Conservation (phyloP, 92 coral and sea anemone genomes). For the Porites lobata region DNA sequence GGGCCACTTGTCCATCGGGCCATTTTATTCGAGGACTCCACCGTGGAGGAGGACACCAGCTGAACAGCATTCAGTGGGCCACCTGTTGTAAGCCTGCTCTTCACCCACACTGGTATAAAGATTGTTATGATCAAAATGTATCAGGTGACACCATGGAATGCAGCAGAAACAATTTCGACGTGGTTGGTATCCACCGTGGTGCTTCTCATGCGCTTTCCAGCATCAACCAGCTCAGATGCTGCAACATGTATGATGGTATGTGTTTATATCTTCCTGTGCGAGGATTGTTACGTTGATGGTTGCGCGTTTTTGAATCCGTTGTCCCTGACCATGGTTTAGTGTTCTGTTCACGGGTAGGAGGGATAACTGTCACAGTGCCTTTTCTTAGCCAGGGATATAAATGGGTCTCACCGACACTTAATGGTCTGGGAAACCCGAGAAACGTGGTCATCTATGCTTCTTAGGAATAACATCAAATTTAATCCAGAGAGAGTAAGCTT, state of each 20-base stretch:
- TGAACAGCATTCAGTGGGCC: slow-evolving; percentile 67
- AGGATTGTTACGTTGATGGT: too few species aligned
- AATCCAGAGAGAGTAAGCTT: too few species aligned
- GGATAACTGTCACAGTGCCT: too few species aligned
- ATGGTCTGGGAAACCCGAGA: too few species aligned
- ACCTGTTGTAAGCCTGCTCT: slow-evolving; percentile 77
- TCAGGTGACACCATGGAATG: neutral
- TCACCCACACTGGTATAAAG: slow-evolving; percentile 70
- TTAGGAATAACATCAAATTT: too few species aligned
- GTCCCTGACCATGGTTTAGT: too few species aligned
- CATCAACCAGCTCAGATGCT: slow-evolving; percentile 68
- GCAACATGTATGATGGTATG: slow-evolving; percentile 73
- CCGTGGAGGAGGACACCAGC: slow-evolving; percentile 41
- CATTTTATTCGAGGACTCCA: slow-evolving; percentile 64
- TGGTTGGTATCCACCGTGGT: slow-evolving; percentile 69
- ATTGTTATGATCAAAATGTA: slow-evolving; percentile 56
- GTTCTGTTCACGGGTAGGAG: too few species aligned
- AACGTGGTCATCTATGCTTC: too few species aligned
- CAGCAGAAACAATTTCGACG: slow-evolving; percentile 38
- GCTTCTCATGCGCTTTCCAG: slow-evolving; percentile 55
- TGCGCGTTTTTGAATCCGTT: too few species aligned
- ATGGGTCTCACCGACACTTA: too few species aligned
- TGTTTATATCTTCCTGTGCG: neutral
- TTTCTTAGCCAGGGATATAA: too few species aligned
- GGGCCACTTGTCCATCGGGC: slow-evolving; percentile 73